Conservation (phyloP, 2,797 vertebrate species). For the Periparus ater region DNA sequence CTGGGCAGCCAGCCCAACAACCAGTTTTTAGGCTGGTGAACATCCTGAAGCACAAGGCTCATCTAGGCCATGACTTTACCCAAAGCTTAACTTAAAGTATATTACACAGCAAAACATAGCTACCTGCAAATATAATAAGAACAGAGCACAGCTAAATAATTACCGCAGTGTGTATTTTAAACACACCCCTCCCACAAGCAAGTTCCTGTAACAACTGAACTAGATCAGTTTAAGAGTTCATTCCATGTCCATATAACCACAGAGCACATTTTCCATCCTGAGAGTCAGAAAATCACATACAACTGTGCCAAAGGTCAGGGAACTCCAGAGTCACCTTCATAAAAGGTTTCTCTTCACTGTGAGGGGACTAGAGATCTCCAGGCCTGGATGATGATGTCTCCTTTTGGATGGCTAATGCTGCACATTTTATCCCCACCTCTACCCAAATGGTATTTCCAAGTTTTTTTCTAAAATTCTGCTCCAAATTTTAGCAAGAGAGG, state of each 20-base stretch:
- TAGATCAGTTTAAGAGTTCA: background rate
- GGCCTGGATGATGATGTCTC: background rate
- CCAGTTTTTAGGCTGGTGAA: background rate
- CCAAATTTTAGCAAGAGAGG: background rate
- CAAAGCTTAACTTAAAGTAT: background rate
- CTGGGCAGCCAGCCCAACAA: background rate
- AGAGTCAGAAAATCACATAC: background rate
- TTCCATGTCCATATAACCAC: background rate
- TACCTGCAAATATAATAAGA: background rate
- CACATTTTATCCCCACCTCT: background rate
- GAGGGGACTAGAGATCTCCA: background rate
- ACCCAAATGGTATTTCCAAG: background rate
- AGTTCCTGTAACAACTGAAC: background rate
- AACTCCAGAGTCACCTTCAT: background rate
- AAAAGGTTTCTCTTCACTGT: background rate
- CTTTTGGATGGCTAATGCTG: background rate
- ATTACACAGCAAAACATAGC: background rate
- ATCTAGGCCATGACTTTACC: background rate
- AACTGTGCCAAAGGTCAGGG: background rate
- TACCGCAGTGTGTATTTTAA: background rate
- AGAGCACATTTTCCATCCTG: background rate
- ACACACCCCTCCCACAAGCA: background rate
- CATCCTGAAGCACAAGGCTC: background rate
- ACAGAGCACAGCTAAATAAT: background rate
- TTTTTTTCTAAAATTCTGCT: background rate